Evolutionary conservation across 2,888 invertebrate species (phyloP).

Genomic region (Oxystoma pomonae): DNA sequence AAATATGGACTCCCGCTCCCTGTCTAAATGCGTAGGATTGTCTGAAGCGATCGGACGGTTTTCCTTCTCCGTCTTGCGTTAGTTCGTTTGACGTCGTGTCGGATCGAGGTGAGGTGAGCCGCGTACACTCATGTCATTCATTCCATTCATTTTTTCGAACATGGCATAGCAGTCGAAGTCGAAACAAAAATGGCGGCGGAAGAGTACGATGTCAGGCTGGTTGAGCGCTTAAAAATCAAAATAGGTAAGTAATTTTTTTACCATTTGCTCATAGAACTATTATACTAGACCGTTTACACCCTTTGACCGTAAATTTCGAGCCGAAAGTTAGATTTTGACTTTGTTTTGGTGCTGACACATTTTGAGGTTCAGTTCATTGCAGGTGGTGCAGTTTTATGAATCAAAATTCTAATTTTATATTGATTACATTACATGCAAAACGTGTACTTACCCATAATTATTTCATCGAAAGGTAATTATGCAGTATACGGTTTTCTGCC

Average conservation of each 20-base stretch:
- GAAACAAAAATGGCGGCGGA: slow-evolving; percentile 81
- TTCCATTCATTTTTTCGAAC: slow-evolving; percentile 45
- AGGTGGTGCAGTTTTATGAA: slow-evolving; percentile 36
- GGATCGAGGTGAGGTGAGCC: slow-evolving; percentile 15
- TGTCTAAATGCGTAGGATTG: slow-evolving; percentile 19
- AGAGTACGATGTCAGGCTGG: slow-evolving; percentile 84
- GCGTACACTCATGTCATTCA: slow-evolving; percentile 40
- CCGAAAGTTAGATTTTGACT: not conserved
- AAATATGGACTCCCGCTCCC: too few relatives aligned
- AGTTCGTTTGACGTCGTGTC: slow-evolving; percentile 8
- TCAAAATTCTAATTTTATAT: slow-evolving; percentile 16
- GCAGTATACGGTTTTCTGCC: too few relatives aligned
- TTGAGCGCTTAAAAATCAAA: slow-evolving; percentile 91
- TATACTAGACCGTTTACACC: not conserved
- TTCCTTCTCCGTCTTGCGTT: slow-evolving; percentile 15
- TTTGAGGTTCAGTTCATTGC: slow-evolving; percentile 36
- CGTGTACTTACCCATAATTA: too few relatives aligned
- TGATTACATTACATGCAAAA: too few relatives aligned
- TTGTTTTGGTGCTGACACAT: slow-evolving; percentile 22
- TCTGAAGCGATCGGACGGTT: slow-evolving; percentile 9
- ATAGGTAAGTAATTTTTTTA: slow-evolving; percentile 67
- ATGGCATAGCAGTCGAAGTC: slow-evolving; percentile 1
- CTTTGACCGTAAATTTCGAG: not conserved
- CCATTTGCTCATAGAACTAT: not conserved
- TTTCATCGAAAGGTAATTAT: too few relatives aligned